Percentiles rank a stretch among this genome's conserved stretches.
Evolutionary conservation across 53 echinoderm and acorn worm species (phyloP).

Genomic region (Actinopyga echinites): DNA sequence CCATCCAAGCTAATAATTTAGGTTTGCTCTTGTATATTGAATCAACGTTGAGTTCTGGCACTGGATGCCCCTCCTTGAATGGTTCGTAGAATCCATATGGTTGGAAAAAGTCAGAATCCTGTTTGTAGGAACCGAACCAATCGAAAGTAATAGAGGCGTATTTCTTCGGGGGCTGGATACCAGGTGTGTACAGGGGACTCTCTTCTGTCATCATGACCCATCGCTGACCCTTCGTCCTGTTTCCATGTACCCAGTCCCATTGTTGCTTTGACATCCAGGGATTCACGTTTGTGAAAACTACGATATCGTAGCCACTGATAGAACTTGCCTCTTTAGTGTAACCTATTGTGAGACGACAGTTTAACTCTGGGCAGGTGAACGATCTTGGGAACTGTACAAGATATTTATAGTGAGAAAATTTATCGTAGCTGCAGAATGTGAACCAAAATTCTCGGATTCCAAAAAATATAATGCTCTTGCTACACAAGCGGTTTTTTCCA

Average conservation of each 20-base stretch:
- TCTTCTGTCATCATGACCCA: slow-evolving; percentile 37
- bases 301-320: not conserved
- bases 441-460: slow-evolving; percentile 32
- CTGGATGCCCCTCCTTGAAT: not conserved
- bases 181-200: not conserved
- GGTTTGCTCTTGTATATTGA: not conserved
- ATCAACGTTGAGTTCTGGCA: not conserved
- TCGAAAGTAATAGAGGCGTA: not conserved
- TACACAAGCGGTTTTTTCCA: not conserved
- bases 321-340: not conserved
- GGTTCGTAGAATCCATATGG: slow-evolving; percentile 20
- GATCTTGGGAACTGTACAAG: not conserved
- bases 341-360: slow-evolving; percentile 7
- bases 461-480: not conserved
- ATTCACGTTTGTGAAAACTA: slow-evolving; percentile 14
- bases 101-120: slow-evolving; percentile 7
- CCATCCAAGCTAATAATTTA: not conserved
- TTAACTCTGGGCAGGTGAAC: not conserved
- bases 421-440: slow-evolving; percentile 16
- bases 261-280: not conserved
- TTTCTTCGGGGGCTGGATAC: not conserved
- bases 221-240: slow-evolving; percentile 11
- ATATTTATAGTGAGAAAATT: slow-evolving; percentile 12
- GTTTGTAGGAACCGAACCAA: slow-evolving; percentile 22
- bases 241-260: slow-evolving; percentile 18